These are phyloP conservation scores for Tachysurus fulvidraco DNA, from an alignment of 2,113 vertebrate species.

Conservation along the genomic window DNA sequence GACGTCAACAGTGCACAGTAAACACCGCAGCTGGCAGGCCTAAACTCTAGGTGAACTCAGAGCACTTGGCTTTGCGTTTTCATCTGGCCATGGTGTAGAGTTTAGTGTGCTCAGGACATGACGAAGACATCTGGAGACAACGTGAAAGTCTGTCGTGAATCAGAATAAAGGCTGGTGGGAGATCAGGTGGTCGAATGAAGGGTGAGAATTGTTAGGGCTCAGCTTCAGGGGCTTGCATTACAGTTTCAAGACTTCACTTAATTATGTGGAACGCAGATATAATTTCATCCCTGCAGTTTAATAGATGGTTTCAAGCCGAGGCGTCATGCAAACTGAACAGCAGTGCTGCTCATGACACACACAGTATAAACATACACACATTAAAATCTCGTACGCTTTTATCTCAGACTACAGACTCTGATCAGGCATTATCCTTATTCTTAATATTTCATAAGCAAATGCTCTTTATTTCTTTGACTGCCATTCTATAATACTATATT, in stretches of 20 bases:
- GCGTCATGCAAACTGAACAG: slow-evolving; percentile 1
- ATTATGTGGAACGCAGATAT: slow-evolving; percentile 9
- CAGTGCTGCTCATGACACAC: not conserved
- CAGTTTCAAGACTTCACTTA: not conserved
- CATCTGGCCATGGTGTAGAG: not conserved
- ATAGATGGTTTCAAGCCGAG: slow-evolving; percentile 2
- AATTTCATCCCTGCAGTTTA: slow-evolving; percentile 14
- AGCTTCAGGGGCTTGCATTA: not conserved
- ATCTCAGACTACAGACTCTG: not conserved
- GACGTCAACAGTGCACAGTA: slow-evolving; percentile 28
- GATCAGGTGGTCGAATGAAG: not conserved
- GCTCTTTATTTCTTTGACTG: not conserved
- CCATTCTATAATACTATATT: not conserved
- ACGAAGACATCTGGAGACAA: slow-evolving; percentile 5
- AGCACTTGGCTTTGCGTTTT: not conserved
- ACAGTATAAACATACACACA: not conserved
- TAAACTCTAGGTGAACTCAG: slow-evolving; percentile 32
- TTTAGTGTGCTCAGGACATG: not conserved
- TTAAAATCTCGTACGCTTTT: not conserved
- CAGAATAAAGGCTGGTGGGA: not conserved
- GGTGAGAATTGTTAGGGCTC: not conserved
- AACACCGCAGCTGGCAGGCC: slow-evolving; percentile 37
- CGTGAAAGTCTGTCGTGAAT: not conserved
- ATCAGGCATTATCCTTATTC: not conserved
- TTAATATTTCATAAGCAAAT: not conserved